These are phyloP conservation scores for Parnassius glacialis DNA, from an alignment of 2,888 invertebrate species.

Conservation along the genomic window DNA sequence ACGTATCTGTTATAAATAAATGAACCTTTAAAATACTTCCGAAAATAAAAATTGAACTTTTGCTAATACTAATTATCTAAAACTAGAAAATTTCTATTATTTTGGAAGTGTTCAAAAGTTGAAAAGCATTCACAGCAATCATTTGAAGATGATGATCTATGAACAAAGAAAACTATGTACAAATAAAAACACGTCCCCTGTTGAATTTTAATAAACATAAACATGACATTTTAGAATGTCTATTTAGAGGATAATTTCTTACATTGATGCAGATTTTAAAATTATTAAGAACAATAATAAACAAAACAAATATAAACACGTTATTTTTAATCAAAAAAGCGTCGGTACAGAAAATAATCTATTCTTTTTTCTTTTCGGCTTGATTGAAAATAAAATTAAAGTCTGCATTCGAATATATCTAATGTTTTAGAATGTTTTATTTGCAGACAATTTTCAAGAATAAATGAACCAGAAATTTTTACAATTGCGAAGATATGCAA, in stretches of 20 bases:
- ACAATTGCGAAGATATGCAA: conserved; percentile 7
- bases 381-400: neutral
- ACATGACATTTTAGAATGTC: neutral
- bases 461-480: conserved; percentile 12
- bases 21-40: too few species aligned
- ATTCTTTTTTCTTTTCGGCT: neutral
- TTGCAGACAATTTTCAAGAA: neutral
- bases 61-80: too few species aligned
- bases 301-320: neutral
- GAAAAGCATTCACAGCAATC: too few species aligned
- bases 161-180: too few species aligned
- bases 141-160: too few species aligned
- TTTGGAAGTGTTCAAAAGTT: too few species aligned
- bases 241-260: neutral
- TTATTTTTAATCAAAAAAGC: conserved; percentile 5
- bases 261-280: conserved; percentile 11
- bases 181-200: too few species aligned
- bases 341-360: neutral
- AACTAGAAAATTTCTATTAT: too few species aligned
- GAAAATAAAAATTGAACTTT: too few species aligned
- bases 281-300: conserved; percentile 9
- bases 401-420: neutral
- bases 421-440: neutral
- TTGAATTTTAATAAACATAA: too few species aligned
- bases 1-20: too few species aligned